Conservation (phyloP, 2,797 vertebrate genomes). For the Chaetodon trifasciatus region DNA sequence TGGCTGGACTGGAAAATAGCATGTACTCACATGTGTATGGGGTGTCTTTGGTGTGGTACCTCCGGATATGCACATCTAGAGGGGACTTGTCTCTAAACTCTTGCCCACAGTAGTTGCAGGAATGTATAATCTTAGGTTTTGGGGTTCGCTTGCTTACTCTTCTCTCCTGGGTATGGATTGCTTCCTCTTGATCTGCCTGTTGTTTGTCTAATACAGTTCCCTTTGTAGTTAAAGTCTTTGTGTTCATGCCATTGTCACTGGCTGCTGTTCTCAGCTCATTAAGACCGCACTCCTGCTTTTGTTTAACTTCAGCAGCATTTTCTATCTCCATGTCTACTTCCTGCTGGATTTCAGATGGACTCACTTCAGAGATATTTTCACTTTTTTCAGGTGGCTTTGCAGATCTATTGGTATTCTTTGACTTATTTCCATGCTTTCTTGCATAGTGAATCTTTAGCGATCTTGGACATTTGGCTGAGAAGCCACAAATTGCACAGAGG, state of each 20-base stretch:
- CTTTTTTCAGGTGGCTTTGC: slow-evolving; percentile 31
- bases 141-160: slow-evolving; percentile 79
- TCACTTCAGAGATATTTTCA: slow-evolving; percentile 28
- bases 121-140: slow-evolving; percentile 79
- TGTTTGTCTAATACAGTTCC: slow-evolving; percentile 82
- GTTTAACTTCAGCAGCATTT: slow-evolving; percentile 49
- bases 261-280: slow-evolving; percentile 57
- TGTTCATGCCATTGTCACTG: slow-evolving; percentile 78
- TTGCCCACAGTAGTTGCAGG: slow-evolving; percentile 85
- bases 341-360: slow-evolving; percentile 39
- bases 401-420: slow-evolving; percentile 40
- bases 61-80: slow-evolving; percentile 83
- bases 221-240: slow-evolving; percentile 73
- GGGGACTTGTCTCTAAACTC: slow-evolving; percentile 81
- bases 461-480: slow-evolving; percentile 82
- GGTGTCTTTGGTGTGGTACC: slow-evolving; percentile 83
- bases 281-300: slow-evolving; percentile 55
- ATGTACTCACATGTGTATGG: slow-evolving; percentile 85
- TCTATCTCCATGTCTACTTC: slow-evolving; percentile 58
- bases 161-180: slow-evolving; percentile 73
- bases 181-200: slow-evolving; percentile 76
- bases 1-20: slow-evolving; percentile 63
- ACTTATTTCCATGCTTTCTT: slow-evolving; percentile 75
- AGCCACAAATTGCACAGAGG: slow-evolving; percentile 73
- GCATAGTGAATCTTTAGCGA: slow-evolving; percentile 86